These are phyloP conservation scores for Maconellicoccus hirsutus DNA, from an alignment of 1,140 invertebrate species.

Conservation along the genomic window DNA sequence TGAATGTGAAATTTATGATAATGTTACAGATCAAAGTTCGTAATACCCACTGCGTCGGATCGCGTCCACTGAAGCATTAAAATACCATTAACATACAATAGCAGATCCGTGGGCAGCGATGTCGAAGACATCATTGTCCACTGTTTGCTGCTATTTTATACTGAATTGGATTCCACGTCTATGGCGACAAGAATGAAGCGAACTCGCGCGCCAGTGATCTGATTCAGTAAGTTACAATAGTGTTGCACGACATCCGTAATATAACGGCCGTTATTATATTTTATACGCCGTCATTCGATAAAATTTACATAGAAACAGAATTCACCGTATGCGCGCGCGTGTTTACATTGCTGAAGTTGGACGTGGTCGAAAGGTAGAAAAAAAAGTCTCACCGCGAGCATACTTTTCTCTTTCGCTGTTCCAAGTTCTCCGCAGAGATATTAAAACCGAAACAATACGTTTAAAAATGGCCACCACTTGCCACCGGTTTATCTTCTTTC, in stretches of 20 bases:
- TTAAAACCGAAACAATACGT: no score
- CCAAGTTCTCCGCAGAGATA: no score
- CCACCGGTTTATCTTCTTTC: no score
- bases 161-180: neutral
- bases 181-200: neutral
- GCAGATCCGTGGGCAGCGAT: neutral
- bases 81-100: slow-evolving; percentile 5
- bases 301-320: neutral
- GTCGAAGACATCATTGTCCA: slow-evolving; percentile 3
- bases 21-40: slow-evolving; percentile 8
- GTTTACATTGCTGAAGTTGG: no score
- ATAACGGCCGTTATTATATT: slow-evolving; percentile 8
- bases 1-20: slow-evolving; percentile 9
- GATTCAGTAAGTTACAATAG: slow-evolving; percentile 9
- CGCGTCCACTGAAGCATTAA: neutral
- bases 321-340: no score
- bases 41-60: slow-evolving; percentile 2
- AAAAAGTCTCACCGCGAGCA: no score
- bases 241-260: slow-evolving; percentile 1
- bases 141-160: neutral
- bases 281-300: neutral
- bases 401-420: no score
- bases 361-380: no score
- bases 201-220: neutral
- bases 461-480: no score